Conservation (phyloP, 2,888 invertebrate species). For the Microchrysa polita region DNA sequence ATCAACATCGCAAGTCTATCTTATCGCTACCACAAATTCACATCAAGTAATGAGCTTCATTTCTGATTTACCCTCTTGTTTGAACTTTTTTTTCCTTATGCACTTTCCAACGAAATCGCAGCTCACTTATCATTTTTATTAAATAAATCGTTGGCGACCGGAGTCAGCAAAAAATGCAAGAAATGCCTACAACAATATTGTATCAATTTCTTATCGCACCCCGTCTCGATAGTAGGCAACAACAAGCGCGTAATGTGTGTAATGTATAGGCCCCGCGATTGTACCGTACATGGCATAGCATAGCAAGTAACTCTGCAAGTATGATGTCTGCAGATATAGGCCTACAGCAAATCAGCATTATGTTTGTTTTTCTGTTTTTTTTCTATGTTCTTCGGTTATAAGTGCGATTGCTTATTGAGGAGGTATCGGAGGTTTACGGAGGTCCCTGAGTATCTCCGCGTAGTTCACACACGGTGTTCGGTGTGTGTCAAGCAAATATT, state of each 20-base stretch:
- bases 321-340: too few relatives aligned
- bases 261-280: too few relatives aligned
- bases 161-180: too few relatives aligned
- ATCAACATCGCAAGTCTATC: neutral
- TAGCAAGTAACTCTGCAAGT: too few relatives aligned
- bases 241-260: too few relatives aligned
- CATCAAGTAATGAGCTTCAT: neutral
- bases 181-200: too few relatives aligned
- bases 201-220: too few relatives aligned
- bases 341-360: too few relatives aligned
- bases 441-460: neutral
- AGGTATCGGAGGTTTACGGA: neutral
- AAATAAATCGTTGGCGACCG: neutral
- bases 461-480: neutral
- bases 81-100: neutral
- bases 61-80: neutral
- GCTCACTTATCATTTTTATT: constrained; percentile 6
- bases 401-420: constrained; percentile 1
- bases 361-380: too few relatives aligned
- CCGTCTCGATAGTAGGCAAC: too few relatives aligned
- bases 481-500: neutral
- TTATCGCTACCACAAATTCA: constrained; percentile 15
- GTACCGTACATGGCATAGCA: too few relatives aligned
- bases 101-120: neutral
- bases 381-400: too few relatives aligned